Percentiles rank a stretch among this genome's conserved stretches.
Conservation (phyloP, 2,797 vertebrate species). For the Agapornis canus region DNA sequence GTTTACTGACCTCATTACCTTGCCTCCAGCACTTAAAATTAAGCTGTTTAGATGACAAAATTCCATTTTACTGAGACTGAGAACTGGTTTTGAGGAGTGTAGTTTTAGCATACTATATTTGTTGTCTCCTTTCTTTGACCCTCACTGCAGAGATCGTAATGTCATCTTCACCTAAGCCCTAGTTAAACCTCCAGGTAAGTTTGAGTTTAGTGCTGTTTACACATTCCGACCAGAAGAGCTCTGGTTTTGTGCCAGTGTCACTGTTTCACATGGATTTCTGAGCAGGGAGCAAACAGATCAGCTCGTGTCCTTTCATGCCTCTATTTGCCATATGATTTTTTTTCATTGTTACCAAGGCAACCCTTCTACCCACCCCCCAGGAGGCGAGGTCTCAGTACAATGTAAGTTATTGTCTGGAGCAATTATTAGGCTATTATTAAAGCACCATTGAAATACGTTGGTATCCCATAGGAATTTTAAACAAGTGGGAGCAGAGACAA, state of each 20-base stretch:
- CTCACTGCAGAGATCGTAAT: neutral
- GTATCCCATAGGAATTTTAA: constrained; percentile 43
- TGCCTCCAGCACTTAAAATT: neutral
- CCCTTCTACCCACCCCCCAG: constrained; percentile 1
- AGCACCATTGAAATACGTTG: constrained; percentile 15
- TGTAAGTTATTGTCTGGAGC: constrained; percentile 58
- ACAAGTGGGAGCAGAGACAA: constrained; percentile 34
- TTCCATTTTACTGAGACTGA: neutral
- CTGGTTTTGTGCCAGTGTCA: neutral
- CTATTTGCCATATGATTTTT: constrained; percentile 30
- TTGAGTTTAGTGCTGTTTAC: neutral
- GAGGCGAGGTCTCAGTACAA: neutral
- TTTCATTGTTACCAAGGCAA: constrained; percentile 54
- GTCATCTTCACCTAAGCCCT: neutral
- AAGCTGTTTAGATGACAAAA: neutral
- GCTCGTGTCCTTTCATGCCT: neutral
- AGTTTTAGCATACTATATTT: neutral
- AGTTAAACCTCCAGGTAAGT: neutral
- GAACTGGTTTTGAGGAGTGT: neutral
- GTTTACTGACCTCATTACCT: constrained; percentile 27
- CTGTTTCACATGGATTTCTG: neutral
- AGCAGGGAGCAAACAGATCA: neutral
- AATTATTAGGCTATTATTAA: constrained; percentile 68
- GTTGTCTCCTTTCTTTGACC: neutral
- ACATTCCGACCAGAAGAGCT: neutral